A percentile compares a stretch with the other conserved stretches of the same genome.
Conservation (phyloP, 2,888 invertebrate genomes). For the Spisula subtruncata region DNA sequence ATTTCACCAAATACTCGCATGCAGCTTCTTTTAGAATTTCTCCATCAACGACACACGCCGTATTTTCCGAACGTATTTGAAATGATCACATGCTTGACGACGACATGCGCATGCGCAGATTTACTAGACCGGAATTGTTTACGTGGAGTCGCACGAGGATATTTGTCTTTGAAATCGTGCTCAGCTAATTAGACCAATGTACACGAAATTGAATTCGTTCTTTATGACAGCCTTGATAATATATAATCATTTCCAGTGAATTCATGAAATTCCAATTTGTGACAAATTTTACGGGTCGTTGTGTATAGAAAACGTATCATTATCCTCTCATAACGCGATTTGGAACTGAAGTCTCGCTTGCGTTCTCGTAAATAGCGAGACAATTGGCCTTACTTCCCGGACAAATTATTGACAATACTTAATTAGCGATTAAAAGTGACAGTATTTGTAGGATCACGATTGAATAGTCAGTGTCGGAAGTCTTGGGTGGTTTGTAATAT, state of each 20-base stretch:
- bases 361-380: neutral
- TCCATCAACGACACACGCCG: constrained; percentile 37
- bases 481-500: too few species aligned
- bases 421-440: neutral
- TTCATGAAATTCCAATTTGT: constrained; percentile 33
- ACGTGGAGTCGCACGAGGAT: constrained; percentile 41
- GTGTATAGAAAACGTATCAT: constrained; percentile 25
- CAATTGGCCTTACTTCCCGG: neutral
- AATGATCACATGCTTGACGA: constrained; percentile 11
- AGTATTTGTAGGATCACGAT: neutral
- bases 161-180: constrained; percentile 35
- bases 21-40: constrained; percentile 27
- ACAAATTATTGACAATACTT: constrained; percentile 9
- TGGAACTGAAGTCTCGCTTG: neutral
- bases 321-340: constrained; percentile 18
- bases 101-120: constrained; percentile 15
- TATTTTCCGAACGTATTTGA: constrained; percentile 32
- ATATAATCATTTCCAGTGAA: constrained; percentile 46
- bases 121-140: constrained; percentile 7
- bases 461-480: neutral
- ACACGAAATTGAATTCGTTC: neutral
- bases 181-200: constrained; percentile 45
- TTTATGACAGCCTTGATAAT: constrained; percentile 17
- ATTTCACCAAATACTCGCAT: constrained; percentile 25
- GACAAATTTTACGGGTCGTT: constrained; percentile 26